Evolutionary conservation across 2,888 invertebrate genomes (phyloP).

Genomic region (Temnothorax rugatulus): DNA sequence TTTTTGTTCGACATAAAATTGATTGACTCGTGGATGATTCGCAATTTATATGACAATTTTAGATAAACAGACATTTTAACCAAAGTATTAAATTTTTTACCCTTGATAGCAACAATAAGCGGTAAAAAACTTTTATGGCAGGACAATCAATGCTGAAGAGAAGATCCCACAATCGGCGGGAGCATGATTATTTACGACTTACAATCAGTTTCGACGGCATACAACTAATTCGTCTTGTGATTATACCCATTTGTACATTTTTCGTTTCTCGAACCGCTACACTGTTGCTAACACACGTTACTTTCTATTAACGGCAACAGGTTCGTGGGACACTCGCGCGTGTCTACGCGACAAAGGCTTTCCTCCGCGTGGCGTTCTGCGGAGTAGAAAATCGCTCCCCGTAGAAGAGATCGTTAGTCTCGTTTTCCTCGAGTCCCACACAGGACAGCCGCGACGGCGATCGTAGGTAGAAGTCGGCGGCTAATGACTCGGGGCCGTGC

Average conservation of each 20-base stretch:
- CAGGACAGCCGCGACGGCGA: conserved; percentile 44
- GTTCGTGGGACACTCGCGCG: conserved; percentile 35
- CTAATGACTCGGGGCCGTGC: conserved; percentile 60
- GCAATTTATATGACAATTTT: neutral
- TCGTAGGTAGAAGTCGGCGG: conserved; percentile 61
- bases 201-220: neutral
- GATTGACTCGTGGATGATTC: neutral
- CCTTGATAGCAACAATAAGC: neutral
- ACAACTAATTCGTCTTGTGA: conserved; percentile 6
- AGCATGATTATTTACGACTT: neutral
- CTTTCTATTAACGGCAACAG: conserved; percentile 37
- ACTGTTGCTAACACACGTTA: neutral
- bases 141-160: neutral
- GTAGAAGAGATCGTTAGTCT: conserved; percentile 61
- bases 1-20: neutral
- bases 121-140: neutral
- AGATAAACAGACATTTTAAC: neutral
- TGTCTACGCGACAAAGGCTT: conserved; percentile 59
- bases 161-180: neutral
- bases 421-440: conserved; percentile 65
- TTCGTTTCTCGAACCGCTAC: neutral
- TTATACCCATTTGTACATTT: conserved; percentile 22
- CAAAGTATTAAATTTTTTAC: neutral
- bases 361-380: conserved; percentile 44
- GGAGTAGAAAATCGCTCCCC: conserved; percentile 60